Evolutionary conservation across 2,797 vertebrate species (phyloP).

Genomic region (Alcedo atthis): DNA sequence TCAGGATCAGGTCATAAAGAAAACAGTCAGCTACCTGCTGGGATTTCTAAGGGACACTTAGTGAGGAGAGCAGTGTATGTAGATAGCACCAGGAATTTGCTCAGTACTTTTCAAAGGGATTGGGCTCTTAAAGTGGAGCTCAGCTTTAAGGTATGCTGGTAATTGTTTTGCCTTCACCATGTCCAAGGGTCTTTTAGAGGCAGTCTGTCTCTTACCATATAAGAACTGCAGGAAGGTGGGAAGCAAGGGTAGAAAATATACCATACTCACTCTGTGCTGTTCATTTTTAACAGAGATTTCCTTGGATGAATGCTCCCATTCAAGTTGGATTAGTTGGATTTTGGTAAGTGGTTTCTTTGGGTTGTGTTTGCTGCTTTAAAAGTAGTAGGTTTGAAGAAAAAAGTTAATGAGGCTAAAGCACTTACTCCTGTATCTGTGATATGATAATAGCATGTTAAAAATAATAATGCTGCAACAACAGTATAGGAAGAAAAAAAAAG

Average conservation of each 20-base stretch:
- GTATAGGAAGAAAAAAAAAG: neutral
- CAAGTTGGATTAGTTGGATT: conserved; percentile 96
- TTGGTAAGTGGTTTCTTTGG: conserved; percentile 87
- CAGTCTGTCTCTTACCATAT: neutral
- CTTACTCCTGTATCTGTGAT: neutral
- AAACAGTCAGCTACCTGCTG: neutral
- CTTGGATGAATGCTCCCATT: conserved; percentile 98
- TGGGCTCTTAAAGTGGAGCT: neutral
- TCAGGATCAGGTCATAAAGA: neutral
- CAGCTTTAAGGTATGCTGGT: neutral
- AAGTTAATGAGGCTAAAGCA: neutral
- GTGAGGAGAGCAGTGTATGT: neutral
- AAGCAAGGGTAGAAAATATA: neutral
- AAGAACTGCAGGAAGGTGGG: neutral
- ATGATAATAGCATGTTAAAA: neutral
- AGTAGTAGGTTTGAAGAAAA: neutral
- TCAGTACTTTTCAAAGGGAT: neutral
- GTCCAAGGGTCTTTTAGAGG: neutral
- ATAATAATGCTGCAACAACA: neutral
- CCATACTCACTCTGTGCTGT: neutral
- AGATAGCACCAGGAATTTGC: neutral
- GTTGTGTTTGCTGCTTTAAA: neutral
- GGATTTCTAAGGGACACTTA: neutral
- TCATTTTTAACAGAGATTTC: conserved; percentile 85
- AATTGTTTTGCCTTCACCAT: neutral